Percentiles rank a stretch among this genome's conserved stretches.
Conservation (phyloP, 2,797 vertebrate species). For the Phataginus tetradactyla region DNA sequence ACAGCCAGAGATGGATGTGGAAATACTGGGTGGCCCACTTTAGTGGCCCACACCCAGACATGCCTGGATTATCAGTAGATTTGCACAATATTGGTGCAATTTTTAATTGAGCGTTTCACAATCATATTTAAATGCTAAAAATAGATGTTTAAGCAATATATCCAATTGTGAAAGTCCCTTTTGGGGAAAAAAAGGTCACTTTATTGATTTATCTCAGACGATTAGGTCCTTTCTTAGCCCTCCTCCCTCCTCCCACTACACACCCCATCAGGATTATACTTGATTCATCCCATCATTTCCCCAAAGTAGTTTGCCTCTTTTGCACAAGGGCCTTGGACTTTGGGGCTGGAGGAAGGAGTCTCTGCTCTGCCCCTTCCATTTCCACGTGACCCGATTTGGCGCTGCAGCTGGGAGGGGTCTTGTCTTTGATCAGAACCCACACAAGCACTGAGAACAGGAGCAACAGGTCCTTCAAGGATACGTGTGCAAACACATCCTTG, state of each 20-base stretch:
- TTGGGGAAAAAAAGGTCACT: no score
- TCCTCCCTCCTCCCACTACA: no score
- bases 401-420: fast-evolving
- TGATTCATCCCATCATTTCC: not conserved
- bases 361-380: no score
- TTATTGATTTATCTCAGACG: not conserved
- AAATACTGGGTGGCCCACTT: not conserved
- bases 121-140: not conserved
- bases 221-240: not conserved
- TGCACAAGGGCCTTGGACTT: not conserved
- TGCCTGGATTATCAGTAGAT: not conserved
- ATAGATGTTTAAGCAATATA: not conserved
- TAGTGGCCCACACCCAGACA: no score
- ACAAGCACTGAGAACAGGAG: not conserved
- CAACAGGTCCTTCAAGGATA: not conserved
- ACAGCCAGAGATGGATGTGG: not conserved
- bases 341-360: not conserved
- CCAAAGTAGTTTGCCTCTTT: not conserved
- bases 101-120: not conserved
- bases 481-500: fast-evolving
- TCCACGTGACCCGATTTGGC: fast-evolving
- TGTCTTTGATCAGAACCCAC: not conserved
- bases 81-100: not conserved
- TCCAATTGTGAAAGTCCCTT: not conserved
- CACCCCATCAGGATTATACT: no score